phyloP scores from a whole-genome alignment of 2,797 vertebrate genomes.

The Acrossocheilus wenchowensis region DNA sequence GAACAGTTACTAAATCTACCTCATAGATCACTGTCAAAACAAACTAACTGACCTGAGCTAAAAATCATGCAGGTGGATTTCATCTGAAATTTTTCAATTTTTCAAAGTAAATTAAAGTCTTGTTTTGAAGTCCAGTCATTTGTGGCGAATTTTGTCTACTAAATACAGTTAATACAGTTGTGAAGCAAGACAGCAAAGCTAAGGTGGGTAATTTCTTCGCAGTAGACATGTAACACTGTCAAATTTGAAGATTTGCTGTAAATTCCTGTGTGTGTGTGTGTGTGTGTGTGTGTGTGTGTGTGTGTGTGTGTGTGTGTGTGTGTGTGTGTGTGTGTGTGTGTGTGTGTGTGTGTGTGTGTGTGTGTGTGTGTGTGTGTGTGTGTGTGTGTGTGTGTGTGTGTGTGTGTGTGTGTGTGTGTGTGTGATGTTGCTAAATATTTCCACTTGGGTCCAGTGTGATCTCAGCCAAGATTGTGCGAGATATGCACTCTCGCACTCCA shows the following conservation, averaged over 20 bases:
- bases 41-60: neutral
- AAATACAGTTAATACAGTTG: neutral
- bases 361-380: neutral
- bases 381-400: slow-evolving; percentile 2
- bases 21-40: neutral
- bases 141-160: neutral
- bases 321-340: slow-evolving; percentile 15
- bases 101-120: neutral
- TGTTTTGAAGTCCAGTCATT: neutral
- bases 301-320: neutral
- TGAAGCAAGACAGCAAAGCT: neutral
- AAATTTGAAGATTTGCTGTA: neutral
- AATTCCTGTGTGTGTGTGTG: neutral
- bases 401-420: neutral
- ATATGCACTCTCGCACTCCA: slow-evolving; percentile 37
- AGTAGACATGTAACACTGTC: neutral
- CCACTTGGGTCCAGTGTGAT: slow-evolving; percentile 38
- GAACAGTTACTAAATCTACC: slow-evolving; percentile 15
- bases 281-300: slow-evolving; percentile 6
- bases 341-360: slow-evolving; percentile 15
- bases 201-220: neutral
- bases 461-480: slow-evolving; percentile 51
- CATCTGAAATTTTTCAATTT: neutral
- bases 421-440: slow-evolving; percentile 42
- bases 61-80: neutral